A percentile compares a stretch with the other conserved stretches of the same genome.
phyloP scores from a whole-genome alignment of 2,888 invertebrate species.

The Ditylenchus weischeri region DNA sequence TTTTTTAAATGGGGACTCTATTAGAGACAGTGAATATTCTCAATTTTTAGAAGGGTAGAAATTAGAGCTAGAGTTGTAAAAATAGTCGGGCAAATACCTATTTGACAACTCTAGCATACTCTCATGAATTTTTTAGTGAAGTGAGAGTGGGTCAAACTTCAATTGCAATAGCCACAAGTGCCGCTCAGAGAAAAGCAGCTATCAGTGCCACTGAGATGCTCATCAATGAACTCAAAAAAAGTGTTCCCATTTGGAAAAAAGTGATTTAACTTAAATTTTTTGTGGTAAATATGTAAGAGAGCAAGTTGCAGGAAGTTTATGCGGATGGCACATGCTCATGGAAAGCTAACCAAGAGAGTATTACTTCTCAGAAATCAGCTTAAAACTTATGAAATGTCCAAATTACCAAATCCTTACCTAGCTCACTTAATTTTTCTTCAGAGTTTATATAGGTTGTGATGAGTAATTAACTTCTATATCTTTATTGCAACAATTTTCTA shows the following conservation, averaged over 20 bases:
- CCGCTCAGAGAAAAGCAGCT: conserved; percentile 51
- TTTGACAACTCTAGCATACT: too few relatives aligned
- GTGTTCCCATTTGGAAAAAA: conserved; percentile 56
- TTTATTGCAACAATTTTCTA: too few relatives aligned
- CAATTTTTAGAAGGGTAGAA: too few relatives aligned
- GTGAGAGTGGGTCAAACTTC: conserved; percentile 51
- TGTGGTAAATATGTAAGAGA: neutral
- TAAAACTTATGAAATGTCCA: too few relatives aligned
- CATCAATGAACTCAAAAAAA: conserved; percentile 49
- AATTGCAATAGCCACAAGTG: conserved; percentile 50
- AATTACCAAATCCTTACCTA: too few relatives aligned
- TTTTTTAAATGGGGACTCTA: too few relatives aligned
- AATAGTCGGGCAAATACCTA: too few relatives aligned
- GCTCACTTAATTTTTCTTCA: too few relatives aligned
- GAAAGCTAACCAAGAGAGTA: conserved; percentile 20
- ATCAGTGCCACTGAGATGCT: conserved; percentile 48
- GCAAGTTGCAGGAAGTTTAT: conserved; percentile 24
- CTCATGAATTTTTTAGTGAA: conserved; percentile 22
- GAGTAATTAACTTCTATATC: too few relatives aligned
- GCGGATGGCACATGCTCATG: conserved; percentile 23
- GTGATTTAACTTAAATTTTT: conserved; percentile 21
- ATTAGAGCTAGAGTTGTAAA: too few relatives aligned
- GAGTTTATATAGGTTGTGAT: too few relatives aligned
- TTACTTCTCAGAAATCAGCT: neutral
- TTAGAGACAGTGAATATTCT: too few relatives aligned